These are phyloP conservation scores for Auanema sp. DNA, from an alignment of 2,888 invertebrate genomes.

Conservation along the genomic window DNA sequence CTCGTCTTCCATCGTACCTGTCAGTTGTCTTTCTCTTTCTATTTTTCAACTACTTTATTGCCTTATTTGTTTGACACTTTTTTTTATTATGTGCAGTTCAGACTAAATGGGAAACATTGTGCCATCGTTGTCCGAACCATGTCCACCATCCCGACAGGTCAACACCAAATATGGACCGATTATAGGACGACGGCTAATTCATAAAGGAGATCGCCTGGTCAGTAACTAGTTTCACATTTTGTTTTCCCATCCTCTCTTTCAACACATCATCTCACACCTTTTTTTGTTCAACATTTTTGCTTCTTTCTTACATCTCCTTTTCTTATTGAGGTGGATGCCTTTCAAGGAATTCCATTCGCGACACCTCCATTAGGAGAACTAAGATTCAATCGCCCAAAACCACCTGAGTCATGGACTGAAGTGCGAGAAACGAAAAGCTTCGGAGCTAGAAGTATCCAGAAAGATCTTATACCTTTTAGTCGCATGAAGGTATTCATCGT, in stretches of 20 bases:
- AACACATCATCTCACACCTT: too few relatives aligned
- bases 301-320: too few relatives aligned
- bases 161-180: slow-evolving; percentile 41
- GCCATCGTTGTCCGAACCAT: slow-evolving; percentile 17
- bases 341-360: slow-evolving; percentile 48
- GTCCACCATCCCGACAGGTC: slow-evolving; percentile 35
- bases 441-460: slow-evolving; percentile 35
- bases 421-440: slow-evolving; percentile 34
- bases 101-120: too few relatives aligned
- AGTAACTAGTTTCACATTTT: background rate
- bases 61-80: too few relatives aligned
- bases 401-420: slow-evolving; percentile 37
- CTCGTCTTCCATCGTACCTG: too few relatives aligned
- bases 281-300: too few relatives aligned
- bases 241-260: background rate
- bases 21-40: too few relatives aligned
- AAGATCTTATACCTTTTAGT: slow-evolving; percentile 16
- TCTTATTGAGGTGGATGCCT: slow-evolving; percentile 34
- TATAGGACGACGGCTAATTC: slow-evolving; percentile 39
- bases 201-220: slow-evolving; percentile 38
- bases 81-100: too few relatives aligned
- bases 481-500: slow-evolving; percentile 1
- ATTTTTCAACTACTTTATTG: too few relatives aligned
- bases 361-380: slow-evolving; percentile 38
- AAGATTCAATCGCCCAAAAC: slow-evolving; percentile 38